Evolutionary conservation across 2,113 vertebrate species (phyloP).

Genomic region (Microtus ochrogaster): DNA sequence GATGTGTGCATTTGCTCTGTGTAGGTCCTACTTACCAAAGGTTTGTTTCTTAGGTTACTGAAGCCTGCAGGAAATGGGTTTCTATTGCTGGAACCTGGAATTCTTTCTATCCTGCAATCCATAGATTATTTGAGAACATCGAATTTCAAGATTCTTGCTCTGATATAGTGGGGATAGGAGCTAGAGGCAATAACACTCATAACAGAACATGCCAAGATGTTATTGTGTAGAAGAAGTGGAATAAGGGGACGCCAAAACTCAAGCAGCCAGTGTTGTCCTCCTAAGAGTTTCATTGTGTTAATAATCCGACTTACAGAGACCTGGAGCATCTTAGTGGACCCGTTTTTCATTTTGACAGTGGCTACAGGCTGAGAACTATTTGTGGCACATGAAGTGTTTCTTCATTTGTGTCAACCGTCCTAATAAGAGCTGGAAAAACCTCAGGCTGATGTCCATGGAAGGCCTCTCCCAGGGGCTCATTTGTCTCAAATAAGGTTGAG

Average conservation of each 20-base stretch:
- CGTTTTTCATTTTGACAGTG: conserved; percentile 22
- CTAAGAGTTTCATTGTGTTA: conserved; percentile 52
- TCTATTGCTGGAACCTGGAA: background rate
- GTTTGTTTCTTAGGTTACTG: conserved; percentile 18
- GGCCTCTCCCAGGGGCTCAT: background rate
- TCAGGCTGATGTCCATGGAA: background rate
- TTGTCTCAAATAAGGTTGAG: background rate
- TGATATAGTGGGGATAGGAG: background rate
- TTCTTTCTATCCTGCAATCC: background rate
- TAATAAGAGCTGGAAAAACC: conserved; percentile 29
- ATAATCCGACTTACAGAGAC: conserved; percentile 13
- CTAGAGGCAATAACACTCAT: background rate
- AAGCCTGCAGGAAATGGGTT: background rate
- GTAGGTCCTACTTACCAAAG: background rate
- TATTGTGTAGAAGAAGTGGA: conserved; percentile 1
- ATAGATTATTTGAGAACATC: conserved; percentile 15
- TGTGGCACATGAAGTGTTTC: conserved; percentile 30
- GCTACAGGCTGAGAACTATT: conserved; percentile 57
- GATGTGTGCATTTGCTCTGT: background rate
- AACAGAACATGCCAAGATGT: background rate
- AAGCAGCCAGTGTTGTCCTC: background rate
- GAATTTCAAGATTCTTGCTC: conserved; percentile 34
- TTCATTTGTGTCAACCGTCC: background rate
- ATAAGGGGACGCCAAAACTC: too few relatives aligned
- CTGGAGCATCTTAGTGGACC: conserved; percentile 14